Base-by-base conservation (phyloP, 2,113 vertebrate genomes). In the Megaceryle maxima region DNA sequence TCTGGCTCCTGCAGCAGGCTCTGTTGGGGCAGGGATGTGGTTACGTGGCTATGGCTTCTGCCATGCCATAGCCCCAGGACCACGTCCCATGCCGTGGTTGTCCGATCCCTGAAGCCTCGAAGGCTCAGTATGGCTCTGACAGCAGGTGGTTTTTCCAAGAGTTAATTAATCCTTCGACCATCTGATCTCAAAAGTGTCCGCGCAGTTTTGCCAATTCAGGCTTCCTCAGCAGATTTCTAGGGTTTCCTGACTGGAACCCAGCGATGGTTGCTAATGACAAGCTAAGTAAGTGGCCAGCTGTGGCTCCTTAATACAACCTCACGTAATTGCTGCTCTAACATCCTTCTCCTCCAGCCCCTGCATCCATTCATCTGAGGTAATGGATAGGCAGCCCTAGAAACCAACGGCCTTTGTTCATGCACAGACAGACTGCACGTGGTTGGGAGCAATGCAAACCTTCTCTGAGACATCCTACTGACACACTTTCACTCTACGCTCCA, bases 281-380 rank as follows among this genome's bases (percentile, higher is more conserved):
- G 74, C 83, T 91, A 85, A 95, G 95, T 91, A 85, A 95, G 95
- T 93, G 96, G 80, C 95, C 92, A 97, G 88, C 92, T 97, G 95
- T 85, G 95, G 46, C 92, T 96, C 91, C 83, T 96, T 94, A 79
- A 83, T 82, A 69, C 69, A 57, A 63, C 59, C 75, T 77, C 57
- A 39, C 1, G 0, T 85, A 89, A 94, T 69, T 85, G 66, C 69
- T 92, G 53, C 73, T 59, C 60, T 56, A 35, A 68, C 51, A 67
- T 67, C 67, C 85, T 68, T 87, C 77, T 96, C 60, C 66, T 92
- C 70, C 56, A 55, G 26, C n/a, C 64, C 50, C 66, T 35, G 16
- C 16, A 11, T 70, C 50, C 21, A 0, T 33, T 84, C 2, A 2
- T 68, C 66, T 68, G 75, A 87, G 59, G 87, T 55, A 85, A 93